Conservation (phyloP, 2,113 vertebrate genomes). For the Raja brachyura region DNA sequence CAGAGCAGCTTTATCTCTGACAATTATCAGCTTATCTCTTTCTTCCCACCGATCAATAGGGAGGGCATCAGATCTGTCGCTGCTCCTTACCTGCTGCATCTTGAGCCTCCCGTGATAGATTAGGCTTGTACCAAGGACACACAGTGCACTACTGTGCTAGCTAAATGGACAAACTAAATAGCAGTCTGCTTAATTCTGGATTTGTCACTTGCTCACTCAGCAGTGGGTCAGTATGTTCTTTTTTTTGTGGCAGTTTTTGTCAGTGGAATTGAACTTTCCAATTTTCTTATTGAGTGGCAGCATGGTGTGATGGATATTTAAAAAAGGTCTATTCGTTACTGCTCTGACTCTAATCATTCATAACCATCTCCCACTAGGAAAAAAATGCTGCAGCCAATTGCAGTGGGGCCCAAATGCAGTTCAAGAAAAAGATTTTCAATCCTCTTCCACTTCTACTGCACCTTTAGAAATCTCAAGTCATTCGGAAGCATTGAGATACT, state of each 20-base stretch:
- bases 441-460: background rate
- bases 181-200: background rate
- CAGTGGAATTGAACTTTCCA: background rate
- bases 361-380: background rate
- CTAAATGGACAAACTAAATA: background rate
- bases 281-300: background rate
- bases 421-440: background rate
- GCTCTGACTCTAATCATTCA: background rate
- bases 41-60: background rate
- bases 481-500: background rate
- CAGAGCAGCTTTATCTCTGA: background rate
- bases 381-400: no score
- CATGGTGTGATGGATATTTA: background rate
- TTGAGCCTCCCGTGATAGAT: background rate
- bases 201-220: background rate
- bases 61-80: background rate
- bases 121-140: background rate
- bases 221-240: background rate
- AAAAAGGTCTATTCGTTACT: background rate
- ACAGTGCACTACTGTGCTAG: background rate
- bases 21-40: background rate
- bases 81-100: background rate
- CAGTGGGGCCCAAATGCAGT: background rate
- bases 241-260: background rate
- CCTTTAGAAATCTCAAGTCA: background rate